These are phyloP conservation scores for Lysandra bellargus DNA, from an alignment of 2,888 invertebrate species.

Conservation along the genomic window DNA sequence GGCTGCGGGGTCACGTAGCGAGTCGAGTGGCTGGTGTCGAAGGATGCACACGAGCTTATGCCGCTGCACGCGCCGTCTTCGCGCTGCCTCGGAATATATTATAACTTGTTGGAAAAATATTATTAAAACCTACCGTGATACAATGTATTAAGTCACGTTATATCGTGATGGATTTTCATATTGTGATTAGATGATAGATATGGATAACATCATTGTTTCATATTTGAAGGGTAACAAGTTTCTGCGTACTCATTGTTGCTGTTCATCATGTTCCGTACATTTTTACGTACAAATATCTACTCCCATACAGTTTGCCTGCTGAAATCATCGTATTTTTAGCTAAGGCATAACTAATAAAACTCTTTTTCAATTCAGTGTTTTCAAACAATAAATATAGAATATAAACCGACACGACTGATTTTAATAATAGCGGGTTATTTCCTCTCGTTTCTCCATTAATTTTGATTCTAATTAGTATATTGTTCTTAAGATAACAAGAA, in stretches of 20 bases:
- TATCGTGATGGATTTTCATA: background rate
- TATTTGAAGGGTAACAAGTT: no score
- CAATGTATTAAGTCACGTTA: background rate
- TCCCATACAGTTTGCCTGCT: no score
- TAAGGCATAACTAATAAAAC: no score
- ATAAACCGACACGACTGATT: background rate
- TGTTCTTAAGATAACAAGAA: slow-evolving; percentile 1
- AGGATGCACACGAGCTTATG: slow-evolving; percentile 55
- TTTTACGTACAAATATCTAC: no score
- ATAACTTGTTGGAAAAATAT: slow-evolving; percentile 23
- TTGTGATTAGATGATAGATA: background rate
- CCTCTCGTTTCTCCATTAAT: background rate
- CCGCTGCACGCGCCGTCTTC: slow-evolving; percentile 52
- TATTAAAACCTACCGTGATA: background rate
- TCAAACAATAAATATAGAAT: background rate
- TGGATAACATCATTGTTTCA: no score
- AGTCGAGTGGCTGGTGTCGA: slow-evolving; percentile 56
- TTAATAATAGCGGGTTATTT: background rate
- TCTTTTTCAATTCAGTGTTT: background rate
- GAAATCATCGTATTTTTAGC: no score
- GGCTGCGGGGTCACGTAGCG: slow-evolving; percentile 75
- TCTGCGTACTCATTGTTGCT: no score
- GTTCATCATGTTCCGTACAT: no score
- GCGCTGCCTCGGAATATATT: slow-evolving; percentile 8
- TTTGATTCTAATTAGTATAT: background rate